Evolutionary conservation across 1,140 invertebrate genomes (phyloP), one percentile per base, ranked within the genome.

Genomic region (Magallana ariakensis): DNA sequence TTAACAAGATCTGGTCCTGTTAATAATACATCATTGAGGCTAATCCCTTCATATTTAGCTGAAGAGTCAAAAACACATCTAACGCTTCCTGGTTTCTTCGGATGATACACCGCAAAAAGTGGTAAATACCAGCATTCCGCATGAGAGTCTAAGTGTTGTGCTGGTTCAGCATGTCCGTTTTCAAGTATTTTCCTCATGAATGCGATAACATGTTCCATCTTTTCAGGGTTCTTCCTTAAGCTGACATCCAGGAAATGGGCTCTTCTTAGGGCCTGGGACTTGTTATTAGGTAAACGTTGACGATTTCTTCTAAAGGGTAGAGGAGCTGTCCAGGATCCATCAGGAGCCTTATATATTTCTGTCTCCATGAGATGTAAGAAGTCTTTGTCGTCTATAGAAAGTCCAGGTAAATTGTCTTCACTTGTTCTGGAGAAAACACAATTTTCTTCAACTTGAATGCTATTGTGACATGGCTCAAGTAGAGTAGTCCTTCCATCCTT

Each of bases 141-240:
- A 33, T 56, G 15, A n/a, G 13, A 11, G 13, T 22, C 53, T 19
- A 56, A 1, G 55, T 26, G n/a, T 11, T 83, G 89, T 10, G 87
- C 87, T 0, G 54, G 8, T 85, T 90, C 85, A 22, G 89, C 85
- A 85, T 85, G 80, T 22, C 75, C 60, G 16, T 26, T 85, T 1
- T 84, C 80, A 16, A 90, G 54, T 53, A 88, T 70, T 22, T 80
- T 81, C 19, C 80, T 15, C 89, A 90, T 90, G 54, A 90, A 88
- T n/a, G 16, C 54, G 8, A 87, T 6, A 55, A 66, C 86, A 60
- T 90, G 87, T 57, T 82, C 60, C 83, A 60, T 66, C 80, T 86
- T 85, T 22, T 57, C 80, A 46, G 85, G 85, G 54, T 88, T 82
- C 56, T 80, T 82, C 46, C 70, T 53, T 7, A 90, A 22, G 56